Evolutionary conservation across 2,113 vertebrate species (phyloP).

Genomic region (Zootoca vivipara): DNA sequence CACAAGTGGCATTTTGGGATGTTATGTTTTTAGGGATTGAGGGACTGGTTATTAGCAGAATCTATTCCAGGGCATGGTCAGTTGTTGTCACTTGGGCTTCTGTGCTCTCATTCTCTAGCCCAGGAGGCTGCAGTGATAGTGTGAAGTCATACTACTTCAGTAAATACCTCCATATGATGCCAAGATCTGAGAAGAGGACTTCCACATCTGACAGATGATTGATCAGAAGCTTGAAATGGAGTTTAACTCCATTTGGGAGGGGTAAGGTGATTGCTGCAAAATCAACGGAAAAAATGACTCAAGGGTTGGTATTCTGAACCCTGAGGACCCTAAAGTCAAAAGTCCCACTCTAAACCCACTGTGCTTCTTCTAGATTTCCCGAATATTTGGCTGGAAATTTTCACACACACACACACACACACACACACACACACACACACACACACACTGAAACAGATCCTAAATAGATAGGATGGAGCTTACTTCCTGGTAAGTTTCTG

Average conservation of each 20-base stretch:
- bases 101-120: not conserved
- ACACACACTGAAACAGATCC: not conserved
- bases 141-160: not conserved
- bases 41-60: too few relatives aligned
- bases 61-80: too few relatives aligned
- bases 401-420: too few relatives aligned
- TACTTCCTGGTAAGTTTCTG: not conserved
- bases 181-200: too few relatives aligned
- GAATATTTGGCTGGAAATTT: not conserved
- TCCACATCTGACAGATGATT: not conserved
- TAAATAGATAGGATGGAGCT: not conserved
- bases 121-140: not conserved
- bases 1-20: too few relatives aligned
- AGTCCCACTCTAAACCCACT: not conserved
- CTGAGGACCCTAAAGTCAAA: not conserved
- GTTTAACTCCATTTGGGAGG: not conserved
- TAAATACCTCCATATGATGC: too few relatives aligned
- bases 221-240: not conserved
- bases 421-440: too few relatives aligned
- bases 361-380: not conserved
- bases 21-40: too few relatives aligned
- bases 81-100: not conserved
- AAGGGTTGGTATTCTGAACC: not conserved
- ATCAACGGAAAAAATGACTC: too few relatives aligned
- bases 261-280: too few relatives aligned